Percentiles rank a stretch among this genome's conserved stretches.
phyloP scores from a whole-genome alignment of 2,888 invertebrate species.

The Gandaritis pyraliata region DNA sequence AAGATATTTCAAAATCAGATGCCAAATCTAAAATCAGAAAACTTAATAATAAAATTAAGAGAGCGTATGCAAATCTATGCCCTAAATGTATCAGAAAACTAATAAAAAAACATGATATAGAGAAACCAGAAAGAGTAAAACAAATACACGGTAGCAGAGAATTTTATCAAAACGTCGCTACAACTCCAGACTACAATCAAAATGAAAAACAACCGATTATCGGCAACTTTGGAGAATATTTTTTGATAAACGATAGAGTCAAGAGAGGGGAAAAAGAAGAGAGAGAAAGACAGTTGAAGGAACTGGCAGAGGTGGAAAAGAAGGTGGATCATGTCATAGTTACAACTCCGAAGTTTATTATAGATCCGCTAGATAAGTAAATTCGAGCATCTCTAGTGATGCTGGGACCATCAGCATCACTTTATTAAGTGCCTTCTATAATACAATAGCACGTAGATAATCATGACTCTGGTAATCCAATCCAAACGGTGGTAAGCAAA shows the following conservation, averaged over 20 bases:
- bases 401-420: no score
- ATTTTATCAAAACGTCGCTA: constrained; percentile 9
- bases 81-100: constrained; percentile 36
- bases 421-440: no score
- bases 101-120: constrained; percentile 11
- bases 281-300: constrained; percentile 47
- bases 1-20: constrained; percentile 10
- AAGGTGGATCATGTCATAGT: constrained; percentile 49
- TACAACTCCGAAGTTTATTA: constrained; percentile 16
- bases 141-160: constrained; percentile 18
- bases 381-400: not conserved
- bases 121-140: constrained; percentile 5
- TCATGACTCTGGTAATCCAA: no score
- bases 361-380: not conserved
- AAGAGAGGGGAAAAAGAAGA: constrained; percentile 44
- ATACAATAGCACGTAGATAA: no score
- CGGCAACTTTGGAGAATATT: not conserved
- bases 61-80: constrained; percentile 29
- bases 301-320: constrained; percentile 52
- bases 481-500: no score
- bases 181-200: not conserved
- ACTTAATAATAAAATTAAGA: constrained; percentile 17
- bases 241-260: constrained; percentile 8
- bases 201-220: not conserved
- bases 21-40: constrained; percentile 8